phyloP scores from a whole-genome alignment of 2,888 invertebrate genomes.

The Tachystola acroxantha region DNA sequence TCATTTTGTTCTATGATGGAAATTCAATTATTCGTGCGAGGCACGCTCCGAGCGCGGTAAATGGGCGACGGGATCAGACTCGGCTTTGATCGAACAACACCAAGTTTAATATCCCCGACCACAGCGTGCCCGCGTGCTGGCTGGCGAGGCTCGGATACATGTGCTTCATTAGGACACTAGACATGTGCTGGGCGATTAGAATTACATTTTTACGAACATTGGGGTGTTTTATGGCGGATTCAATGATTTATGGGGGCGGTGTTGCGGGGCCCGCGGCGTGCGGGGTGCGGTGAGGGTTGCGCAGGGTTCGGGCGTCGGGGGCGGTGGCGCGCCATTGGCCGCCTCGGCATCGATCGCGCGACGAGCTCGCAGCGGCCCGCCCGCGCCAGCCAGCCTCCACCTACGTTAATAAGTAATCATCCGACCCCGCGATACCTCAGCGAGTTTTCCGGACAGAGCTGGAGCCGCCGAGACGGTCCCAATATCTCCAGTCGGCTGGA shows the following conservation, averaged over 20 bases:
- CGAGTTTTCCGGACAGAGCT: conserved; percentile 71
- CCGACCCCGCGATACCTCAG: conserved; percentile 73
- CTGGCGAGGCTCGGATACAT: conserved; percentile 38
- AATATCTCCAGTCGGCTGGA: conserved; percentile 65
- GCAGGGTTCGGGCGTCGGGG: conserved; percentile 58
- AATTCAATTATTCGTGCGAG: conserved; percentile 75
- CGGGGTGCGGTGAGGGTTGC: conserved; percentile 56
- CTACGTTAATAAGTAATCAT: conserved; percentile 79
- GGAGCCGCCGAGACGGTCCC: conserved; percentile 64
- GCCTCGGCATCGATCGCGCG: conserved; percentile 73
- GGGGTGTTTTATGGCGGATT: conserved; percentile 76
- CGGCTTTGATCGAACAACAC: conserved; percentile 59
- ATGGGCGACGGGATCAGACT: conserved; percentile 50
- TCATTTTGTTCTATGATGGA: conserved; percentile 75
- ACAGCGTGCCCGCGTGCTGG: conserved; percentile 35
- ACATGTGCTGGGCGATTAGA: conserved; percentile 72
- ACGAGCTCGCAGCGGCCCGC: conserved; percentile 68
- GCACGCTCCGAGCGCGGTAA: conserved; percentile 42
- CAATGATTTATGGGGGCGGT: conserved; percentile 77
- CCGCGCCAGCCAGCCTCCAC: conserved; percentile 74
- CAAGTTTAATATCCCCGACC: conserved; percentile 40
- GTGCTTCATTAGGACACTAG: conserved; percentile 60
- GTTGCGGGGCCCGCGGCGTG: conserved; percentile 55
- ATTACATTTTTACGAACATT: conserved; percentile 75
- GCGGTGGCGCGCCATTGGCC: conserved; percentile 75